These are phyloP conservation scores for Bubo blakistoni DNA, from an alignment of 2,113 vertebrate genomes.

Conservation along the genomic window DNA sequence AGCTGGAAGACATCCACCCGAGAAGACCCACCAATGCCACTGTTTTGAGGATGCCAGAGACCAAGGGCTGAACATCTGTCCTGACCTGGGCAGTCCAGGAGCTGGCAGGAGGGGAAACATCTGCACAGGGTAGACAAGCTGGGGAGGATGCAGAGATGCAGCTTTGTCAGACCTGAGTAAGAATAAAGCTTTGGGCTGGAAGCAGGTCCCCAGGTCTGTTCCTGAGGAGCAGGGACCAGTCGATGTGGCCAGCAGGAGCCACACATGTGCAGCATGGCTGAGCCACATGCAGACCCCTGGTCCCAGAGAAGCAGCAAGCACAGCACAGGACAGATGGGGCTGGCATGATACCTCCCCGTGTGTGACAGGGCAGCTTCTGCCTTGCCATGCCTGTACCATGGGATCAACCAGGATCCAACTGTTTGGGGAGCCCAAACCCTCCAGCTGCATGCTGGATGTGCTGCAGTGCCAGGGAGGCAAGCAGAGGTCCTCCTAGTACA, in stretches of 20 bases:
- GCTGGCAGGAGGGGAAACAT: not conserved
- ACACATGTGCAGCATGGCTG: not conserved
- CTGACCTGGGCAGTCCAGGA: not conserved
- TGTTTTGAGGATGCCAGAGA: not conserved
- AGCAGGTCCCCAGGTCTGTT: not conserved
- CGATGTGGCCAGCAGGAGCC: rapidly evolving
- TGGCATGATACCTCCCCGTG: not conserved
- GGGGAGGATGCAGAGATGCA: not conserved
- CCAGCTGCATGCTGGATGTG: not conserved
- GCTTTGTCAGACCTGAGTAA: not conserved
- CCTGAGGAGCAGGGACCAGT: not conserved
- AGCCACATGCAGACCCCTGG: not conserved
- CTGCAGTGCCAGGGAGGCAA: not conserved
- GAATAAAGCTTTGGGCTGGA: not conserved
- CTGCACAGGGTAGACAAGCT: not conserved
- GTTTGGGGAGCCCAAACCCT: not conserved
- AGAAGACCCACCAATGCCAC: not conserved
- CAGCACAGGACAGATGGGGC: not conserved
- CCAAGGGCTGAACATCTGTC: not conserved
- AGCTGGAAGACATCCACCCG: not conserved
- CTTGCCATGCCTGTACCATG: not conserved
- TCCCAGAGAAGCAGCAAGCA: not conserved
- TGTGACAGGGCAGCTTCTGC: not conserved
- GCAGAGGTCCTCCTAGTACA: not conserved
- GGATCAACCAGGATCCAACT: not conserved